A percentile compares a stretch with the other conserved stretches of the same genome.
phyloP scores from a whole-genome alignment of 2,113 vertebrate species.

The Rhinolophus sinicus region DNA sequence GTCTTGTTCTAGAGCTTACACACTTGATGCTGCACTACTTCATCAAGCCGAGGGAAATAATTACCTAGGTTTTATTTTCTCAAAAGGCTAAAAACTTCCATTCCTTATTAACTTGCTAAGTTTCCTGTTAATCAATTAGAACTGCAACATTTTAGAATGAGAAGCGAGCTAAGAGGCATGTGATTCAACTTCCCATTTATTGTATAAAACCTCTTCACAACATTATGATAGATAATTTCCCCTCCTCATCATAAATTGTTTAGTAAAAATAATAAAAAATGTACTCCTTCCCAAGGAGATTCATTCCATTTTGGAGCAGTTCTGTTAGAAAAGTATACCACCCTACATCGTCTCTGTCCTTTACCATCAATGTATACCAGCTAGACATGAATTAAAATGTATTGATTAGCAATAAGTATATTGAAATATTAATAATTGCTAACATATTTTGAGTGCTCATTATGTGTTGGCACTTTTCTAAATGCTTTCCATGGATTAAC shows the following conservation, averaged over 20 bases:
- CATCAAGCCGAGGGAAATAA: background rate
- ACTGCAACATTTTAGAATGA: background rate
- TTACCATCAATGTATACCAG: background rate
- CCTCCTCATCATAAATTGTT: background rate
- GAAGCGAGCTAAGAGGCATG: background rate
- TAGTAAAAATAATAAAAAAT: background rate
- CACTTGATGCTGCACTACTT: background rate
- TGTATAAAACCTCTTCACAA: background rate
- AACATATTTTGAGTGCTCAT: background rate
- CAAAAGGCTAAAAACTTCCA: background rate
- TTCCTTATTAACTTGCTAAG: background rate
- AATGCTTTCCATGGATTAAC: background rate
- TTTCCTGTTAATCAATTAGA: background rate
- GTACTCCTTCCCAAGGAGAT: background rate
- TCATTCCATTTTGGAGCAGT: background rate
- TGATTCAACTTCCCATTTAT: background rate
- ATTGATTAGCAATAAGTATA: background rate
- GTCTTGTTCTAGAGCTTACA: background rate
- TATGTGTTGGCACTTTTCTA: background rate
- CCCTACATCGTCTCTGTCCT: background rate
- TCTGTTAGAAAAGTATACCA: background rate
- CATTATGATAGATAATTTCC: background rate
- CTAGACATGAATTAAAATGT: background rate
- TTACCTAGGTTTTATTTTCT: background rate
- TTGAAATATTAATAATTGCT: background rate